These are phyloP conservation scores for Uria aalge DNA, from an alignment of 2,113 vertebrate genomes.

Conservation along the genomic window DNA sequence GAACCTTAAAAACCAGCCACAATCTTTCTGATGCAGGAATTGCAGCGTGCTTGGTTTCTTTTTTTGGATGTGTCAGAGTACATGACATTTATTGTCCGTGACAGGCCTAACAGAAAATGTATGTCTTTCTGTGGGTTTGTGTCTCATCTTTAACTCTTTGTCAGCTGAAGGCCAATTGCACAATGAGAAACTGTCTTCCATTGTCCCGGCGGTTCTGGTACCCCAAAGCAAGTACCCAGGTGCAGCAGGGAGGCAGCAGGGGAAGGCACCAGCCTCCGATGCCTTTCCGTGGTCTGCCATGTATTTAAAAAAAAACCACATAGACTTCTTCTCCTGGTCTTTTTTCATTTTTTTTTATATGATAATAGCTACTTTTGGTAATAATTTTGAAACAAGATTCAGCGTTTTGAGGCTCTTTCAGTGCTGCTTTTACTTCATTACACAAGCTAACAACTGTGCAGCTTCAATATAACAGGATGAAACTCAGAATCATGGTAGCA, in stretches of 20 bases:
- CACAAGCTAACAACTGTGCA: neutral
- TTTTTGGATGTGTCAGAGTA: neutral
- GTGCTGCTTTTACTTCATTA: neutral
- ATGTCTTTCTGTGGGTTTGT: neutral
- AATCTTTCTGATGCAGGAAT: neutral
- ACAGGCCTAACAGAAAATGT: neutral
- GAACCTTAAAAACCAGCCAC: neutral
- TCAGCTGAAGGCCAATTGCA: neutral
- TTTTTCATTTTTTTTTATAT: neutral
- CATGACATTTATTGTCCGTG: neutral
- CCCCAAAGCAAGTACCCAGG: neutral
- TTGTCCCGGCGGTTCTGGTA: neutral
- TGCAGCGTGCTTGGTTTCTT: neutral
- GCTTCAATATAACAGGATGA: neutral
- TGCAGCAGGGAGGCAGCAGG: neutral
- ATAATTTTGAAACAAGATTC: neutral
- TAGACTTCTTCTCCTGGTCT: neutral
- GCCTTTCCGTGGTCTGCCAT: neutral
- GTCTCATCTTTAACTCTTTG: neutral
- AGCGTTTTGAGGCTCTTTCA: neutral
- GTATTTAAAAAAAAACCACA: neutral
- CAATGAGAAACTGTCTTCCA: neutral
- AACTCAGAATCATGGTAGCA: neutral
- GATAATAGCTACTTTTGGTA: neutral
- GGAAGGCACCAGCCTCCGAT: neutral